Conservation (phyloP, 2,113 vertebrate genomes). For the Megaleporinus macrocephalus region DNA sequence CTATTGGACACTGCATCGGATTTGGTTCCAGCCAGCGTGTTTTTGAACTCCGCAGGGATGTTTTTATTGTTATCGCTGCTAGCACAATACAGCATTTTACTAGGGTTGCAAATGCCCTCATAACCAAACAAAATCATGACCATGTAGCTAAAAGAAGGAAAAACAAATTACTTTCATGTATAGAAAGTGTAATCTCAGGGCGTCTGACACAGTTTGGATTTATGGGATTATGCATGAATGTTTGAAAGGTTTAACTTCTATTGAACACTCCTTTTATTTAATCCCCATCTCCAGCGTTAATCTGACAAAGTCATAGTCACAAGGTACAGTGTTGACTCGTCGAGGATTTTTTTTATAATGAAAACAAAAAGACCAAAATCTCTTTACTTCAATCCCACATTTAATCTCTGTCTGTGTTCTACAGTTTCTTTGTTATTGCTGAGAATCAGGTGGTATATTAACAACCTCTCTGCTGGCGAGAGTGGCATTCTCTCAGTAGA, state of each 20-base stretch:
- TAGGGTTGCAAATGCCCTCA: not conserved
- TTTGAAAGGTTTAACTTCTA: slow-evolving; percentile 21
- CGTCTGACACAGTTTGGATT: not conserved
- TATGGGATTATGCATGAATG: slow-evolving; percentile 23
- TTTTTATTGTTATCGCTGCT: slow-evolving; percentile 5
- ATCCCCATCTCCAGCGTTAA: slow-evolving; percentile 34
- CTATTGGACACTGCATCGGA: not conserved
- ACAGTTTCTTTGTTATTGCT: slow-evolving; percentile 41
- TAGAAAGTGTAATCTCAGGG: slow-evolving; percentile 13
- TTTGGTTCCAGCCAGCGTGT: not conserved
- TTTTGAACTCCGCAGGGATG: not conserved
- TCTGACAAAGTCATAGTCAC: slow-evolving; percentile 35
- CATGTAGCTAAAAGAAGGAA: not conserved
- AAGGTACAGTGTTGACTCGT: not conserved
- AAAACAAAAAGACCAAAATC: slow-evolving; percentile 27
- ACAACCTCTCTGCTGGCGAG: slow-evolving; percentile 55
- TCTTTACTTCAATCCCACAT: slow-evolving; percentile 43
- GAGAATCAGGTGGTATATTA: slow-evolving; percentile 67
- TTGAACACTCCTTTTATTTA: slow-evolving; percentile 27
- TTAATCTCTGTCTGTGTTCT: slow-evolving; percentile 40
- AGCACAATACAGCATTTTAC: not conserved
- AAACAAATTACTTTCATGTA: slow-evolving; percentile 26
- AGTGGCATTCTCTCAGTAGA: slow-evolving; percentile 65
- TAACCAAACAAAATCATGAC: slow-evolving; percentile 4
- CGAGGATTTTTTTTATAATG: not conserved